Conservation (phyloP, 2,888 invertebrate species). For the Campoletis raptor region DNA sequence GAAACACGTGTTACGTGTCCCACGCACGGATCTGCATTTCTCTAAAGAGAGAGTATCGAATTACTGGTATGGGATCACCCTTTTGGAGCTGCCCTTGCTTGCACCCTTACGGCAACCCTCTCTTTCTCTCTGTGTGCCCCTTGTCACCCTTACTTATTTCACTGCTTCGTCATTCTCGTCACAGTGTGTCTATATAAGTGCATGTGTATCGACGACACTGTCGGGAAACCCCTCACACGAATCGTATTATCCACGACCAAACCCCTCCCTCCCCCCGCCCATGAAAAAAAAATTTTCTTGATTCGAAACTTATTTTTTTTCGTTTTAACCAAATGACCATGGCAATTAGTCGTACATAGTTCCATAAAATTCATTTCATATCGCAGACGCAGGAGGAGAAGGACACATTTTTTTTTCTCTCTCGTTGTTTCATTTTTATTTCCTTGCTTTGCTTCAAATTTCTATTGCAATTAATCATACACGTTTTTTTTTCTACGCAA, state of each 20-base stretch:
- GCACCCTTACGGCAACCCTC: conserved; percentile 58
- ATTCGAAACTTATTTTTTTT: not conserved
- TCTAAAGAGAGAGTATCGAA: conserved; percentile 76
- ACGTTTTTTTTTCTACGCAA: not conserved
- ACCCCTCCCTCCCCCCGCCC: too few relatives aligned
- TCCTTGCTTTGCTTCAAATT: not conserved
- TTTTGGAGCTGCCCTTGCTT: conserved; percentile 67
- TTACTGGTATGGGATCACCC: conserved; percentile 78
- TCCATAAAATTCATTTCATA: not conserved
- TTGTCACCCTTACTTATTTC: conserved; percentile 16
- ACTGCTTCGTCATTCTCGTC: conserved; percentile 16
- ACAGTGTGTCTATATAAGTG: conserved; percentile 63
- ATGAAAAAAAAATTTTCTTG: too few relatives aligned
- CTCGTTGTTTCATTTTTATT: not conserved
- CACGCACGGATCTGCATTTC: conserved; percentile 74
- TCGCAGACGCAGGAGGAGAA: not conserved
- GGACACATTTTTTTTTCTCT: not conserved
- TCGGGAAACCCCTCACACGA: conserved; percentile 75
- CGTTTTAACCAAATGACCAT: not conserved
- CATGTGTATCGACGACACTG: conserved; percentile 72
- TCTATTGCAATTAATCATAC: not conserved
- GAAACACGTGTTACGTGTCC: conserved; percentile 77
- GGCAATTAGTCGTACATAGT: not conserved
- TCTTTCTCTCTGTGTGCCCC: conserved; percentile 47
- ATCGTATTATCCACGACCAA: conserved; percentile 58